Percentiles rank a stretch among this genome's conserved stretches.
Conservation (phyloP, 2,113 vertebrate species). For the Lepus europaeus region DNA sequence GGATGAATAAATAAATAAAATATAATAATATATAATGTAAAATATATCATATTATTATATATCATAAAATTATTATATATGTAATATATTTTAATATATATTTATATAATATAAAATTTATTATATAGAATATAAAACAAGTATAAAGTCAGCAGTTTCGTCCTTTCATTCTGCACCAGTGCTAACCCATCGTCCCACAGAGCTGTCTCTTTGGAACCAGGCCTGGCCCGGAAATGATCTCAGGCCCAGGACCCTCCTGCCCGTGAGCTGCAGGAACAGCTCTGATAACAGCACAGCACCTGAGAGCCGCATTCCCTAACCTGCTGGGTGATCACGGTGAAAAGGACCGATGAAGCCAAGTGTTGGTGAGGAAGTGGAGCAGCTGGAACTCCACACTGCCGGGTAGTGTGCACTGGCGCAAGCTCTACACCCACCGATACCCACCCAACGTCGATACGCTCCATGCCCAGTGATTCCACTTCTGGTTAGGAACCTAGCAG, state of each 20-base stretch:
- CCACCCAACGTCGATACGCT: fast-evolving
- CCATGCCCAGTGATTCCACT: no score
- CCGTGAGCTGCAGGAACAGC: neutral
- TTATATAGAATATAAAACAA: no score
- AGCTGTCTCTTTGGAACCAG: neutral
- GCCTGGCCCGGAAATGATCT: neutral
- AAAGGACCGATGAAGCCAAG: neutral
- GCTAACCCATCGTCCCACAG: neutral
- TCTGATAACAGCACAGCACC: neutral
- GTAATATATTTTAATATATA: no score
- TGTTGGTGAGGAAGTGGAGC: neutral
- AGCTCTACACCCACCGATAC: neutral
- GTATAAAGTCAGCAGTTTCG: neutral
- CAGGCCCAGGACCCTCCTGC: neutral
- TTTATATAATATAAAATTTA: no score
- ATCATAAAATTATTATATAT: no score
- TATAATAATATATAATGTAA: no score
- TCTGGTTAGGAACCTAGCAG: no score
- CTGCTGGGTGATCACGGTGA: no score
- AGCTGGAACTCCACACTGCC: no score
- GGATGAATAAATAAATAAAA: slow-evolving; percentile 22
- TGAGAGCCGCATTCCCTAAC: neutral
- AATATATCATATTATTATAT: no score
- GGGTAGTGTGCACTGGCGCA: no score
- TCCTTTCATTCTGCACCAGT: neutral